Percentiles rank a stretch among this genome's conserved stretches.
These are phyloP conservation scores for Burhinus bistriatus DNA, from an alignment of 2,113 vertebrate genomes.

Conservation along the genomic window DNA sequence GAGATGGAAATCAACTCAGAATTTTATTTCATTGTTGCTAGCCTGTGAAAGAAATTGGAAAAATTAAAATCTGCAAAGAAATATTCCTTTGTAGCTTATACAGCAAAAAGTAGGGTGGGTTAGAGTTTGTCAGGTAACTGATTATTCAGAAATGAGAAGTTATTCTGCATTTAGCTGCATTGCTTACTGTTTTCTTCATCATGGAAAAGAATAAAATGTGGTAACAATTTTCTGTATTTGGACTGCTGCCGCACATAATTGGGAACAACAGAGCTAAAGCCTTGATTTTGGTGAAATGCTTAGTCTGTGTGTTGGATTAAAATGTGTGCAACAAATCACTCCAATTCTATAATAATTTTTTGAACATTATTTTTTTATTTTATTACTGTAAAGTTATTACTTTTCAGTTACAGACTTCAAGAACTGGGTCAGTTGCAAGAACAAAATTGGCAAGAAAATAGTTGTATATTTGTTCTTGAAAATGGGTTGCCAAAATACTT, in stretches of 20 bases:
- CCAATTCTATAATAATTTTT: slow-evolving; percentile 57
- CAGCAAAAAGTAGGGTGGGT: not conserved
- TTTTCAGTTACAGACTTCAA: slow-evolving; percentile 48
- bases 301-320: slow-evolving; percentile 69
- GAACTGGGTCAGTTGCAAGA: slow-evolving; percentile 61
- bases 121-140: slow-evolving; percentile 44
- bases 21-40: slow-evolving; percentile 15
- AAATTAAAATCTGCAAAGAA: slow-evolving; percentile 6
- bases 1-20: not conserved
- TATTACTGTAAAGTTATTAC: slow-evolving; percentile 50
- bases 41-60: not conserved
- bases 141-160: slow-evolving; percentile 43
- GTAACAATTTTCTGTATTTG: slow-evolving; percentile 83
- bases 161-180: slow-evolving; percentile 72
- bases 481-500: slow-evolving; percentile 39
- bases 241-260: slow-evolving; percentile 73
- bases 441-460: slow-evolving; percentile 41
- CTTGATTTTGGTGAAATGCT: slow-evolving; percentile 68
- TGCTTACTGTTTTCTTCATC: slow-evolving; percentile 73
- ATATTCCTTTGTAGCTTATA: not conserved
- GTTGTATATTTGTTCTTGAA: slow-evolving; percentile 55
- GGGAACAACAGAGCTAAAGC: slow-evolving; percentile 68
- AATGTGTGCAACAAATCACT: slow-evolving; percentile 55
- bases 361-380: slow-evolving; percentile 52
- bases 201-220: slow-evolving; percentile 78